Evolutionary conservation across 2,113 vertebrate genomes (phyloP).

Genomic region (Cranoglanis bouderius): DNA sequence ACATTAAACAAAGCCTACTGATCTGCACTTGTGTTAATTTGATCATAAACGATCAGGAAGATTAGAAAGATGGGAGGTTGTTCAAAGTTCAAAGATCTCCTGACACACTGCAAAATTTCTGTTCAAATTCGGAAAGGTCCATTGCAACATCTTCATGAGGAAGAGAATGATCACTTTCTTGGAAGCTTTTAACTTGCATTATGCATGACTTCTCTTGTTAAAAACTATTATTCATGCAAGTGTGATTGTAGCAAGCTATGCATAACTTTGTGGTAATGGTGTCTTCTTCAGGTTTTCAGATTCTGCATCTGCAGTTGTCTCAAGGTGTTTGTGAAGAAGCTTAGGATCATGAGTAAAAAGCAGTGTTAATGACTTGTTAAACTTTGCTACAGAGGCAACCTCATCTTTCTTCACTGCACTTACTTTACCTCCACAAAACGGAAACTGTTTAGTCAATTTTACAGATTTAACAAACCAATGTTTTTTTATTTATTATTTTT

Average conservation of each 20-base stretch:
- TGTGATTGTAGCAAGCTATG: background rate
- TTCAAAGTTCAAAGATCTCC: background rate
- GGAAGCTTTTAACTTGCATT: slow-evolving; percentile 20
- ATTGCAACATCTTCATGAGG: background rate
- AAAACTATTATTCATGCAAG: background rate
- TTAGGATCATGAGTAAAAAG: no score
- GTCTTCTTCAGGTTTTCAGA: slow-evolving; percentile 46
- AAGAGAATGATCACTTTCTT: background rate
- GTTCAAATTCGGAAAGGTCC: slow-evolving; percentile 35
- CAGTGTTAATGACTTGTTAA: no score
- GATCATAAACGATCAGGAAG: background rate
- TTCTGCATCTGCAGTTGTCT: background rate
- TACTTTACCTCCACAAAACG: background rate
- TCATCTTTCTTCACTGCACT: slow-evolving; percentile 41
- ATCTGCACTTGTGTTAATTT: background rate
- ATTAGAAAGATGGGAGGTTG: background rate
- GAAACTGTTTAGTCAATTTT: no score
- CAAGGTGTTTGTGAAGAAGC: no score
- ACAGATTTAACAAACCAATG: background rate
- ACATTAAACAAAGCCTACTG: background rate
- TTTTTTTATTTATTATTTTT: no score
- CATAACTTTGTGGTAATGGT: background rate
- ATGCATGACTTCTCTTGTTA: background rate
- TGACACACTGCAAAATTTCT: slow-evolving; percentile 52
- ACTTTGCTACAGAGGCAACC: background rate